phyloP scores from a whole-genome alignment of 2,888 invertebrate species.

The Acleris laterana region DNA sequence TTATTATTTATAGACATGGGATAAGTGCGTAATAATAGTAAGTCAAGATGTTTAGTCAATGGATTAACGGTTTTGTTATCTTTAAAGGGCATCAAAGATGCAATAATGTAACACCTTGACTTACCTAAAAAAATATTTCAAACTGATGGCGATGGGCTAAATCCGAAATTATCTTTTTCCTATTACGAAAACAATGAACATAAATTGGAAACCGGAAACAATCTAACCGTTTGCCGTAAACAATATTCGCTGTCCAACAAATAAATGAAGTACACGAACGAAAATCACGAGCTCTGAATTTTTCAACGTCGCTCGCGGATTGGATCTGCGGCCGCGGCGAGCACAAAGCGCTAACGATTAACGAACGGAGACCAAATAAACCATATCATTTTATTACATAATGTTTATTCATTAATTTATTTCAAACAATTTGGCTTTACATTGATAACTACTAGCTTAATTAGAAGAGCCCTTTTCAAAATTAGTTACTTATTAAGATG shows the following conservation, averaged over 20 bases:
- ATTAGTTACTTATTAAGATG: no score
- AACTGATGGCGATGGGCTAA: no score
- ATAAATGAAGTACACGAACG: constrained; percentile 78
- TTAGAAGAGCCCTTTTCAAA: neutral
- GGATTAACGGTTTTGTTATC: constrained; percentile 15
- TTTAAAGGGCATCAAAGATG: neutral
- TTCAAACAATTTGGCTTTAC: constrained; percentile 33
- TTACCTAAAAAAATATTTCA: no score
- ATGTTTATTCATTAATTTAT: constrained; percentile 50
- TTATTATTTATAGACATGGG: constrained; percentile 18
- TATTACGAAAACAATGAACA: neutral
- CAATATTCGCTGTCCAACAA: constrained; percentile 70
- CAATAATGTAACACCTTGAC: no score
- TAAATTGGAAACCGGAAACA: constrained; percentile 61
- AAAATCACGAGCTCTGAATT: constrained; percentile 80
- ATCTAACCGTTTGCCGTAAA: constrained; percentile 60
- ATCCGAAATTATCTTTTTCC: neutral
- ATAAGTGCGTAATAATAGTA: constrained; percentile 22
- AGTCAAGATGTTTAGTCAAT: constrained; percentile 15
- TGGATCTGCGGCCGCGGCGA: constrained; percentile 67
- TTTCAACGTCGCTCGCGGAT: constrained; percentile 75
- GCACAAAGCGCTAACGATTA: constrained; percentile 74
- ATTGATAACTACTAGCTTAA: constrained; percentile 21
- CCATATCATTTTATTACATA: constrained; percentile 66
- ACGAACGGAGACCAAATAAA: constrained; percentile 72